phyloP scores from a whole-genome alignment of 2,888 invertebrate species.

The Melanostoma mellinum region DNA sequence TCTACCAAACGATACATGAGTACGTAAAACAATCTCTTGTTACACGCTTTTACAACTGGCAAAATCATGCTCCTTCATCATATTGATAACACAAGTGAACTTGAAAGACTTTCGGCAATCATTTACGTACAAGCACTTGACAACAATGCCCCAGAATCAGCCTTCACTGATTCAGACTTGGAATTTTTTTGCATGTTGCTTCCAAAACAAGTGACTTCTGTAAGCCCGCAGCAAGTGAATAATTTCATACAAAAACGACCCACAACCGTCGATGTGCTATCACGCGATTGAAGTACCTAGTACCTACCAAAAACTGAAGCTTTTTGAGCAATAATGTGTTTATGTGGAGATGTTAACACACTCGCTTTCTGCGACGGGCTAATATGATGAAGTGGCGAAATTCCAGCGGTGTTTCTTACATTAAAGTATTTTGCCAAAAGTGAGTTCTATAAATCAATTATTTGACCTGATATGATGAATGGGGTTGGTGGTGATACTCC shows the following conservation, averaged over 20 bases:
- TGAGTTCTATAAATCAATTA: slow-evolving; percentile 66
- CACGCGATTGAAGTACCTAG: slow-evolving; percentile 60
- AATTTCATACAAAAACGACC: slow-evolving; percentile 21
- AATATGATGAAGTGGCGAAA: slow-evolving; percentile 64
- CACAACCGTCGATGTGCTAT: slow-evolving; percentile 48
- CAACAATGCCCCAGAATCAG: slow-evolving; percentile 44
- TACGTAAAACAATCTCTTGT: no score
- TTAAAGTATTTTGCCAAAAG: slow-evolving; percentile 40
- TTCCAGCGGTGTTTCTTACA: slow-evolving; percentile 27
- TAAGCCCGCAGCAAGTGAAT: slow-evolving; percentile 55
- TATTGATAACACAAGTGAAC: slow-evolving; percentile 41
- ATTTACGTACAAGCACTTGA: slow-evolving; percentile 20
- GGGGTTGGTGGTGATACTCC: slow-evolving; percentile 26
- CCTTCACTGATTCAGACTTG: slow-evolving; percentile 15
- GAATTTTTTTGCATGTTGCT: slow-evolving; percentile 10
- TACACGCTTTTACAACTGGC: slow-evolving; percentile 6
- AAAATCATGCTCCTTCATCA: slow-evolving; percentile 30
- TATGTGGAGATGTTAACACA: slow-evolving; percentile 68
- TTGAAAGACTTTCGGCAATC: slow-evolving; percentile 23
- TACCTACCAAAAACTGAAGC: slow-evolving; percentile 46
- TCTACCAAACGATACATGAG: no score
- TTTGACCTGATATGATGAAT: slow-evolving; percentile 61
- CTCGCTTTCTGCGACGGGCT: slow-evolving; percentile 19
- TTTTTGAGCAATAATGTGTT: slow-evolving; percentile 59
- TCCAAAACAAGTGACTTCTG: slow-evolving; percentile 58